These are phyloP conservation scores for Patiria miniata DNA, from an alignment of 35 echinoderm and acorn worm species.

Conservation along the genomic window DNA sequence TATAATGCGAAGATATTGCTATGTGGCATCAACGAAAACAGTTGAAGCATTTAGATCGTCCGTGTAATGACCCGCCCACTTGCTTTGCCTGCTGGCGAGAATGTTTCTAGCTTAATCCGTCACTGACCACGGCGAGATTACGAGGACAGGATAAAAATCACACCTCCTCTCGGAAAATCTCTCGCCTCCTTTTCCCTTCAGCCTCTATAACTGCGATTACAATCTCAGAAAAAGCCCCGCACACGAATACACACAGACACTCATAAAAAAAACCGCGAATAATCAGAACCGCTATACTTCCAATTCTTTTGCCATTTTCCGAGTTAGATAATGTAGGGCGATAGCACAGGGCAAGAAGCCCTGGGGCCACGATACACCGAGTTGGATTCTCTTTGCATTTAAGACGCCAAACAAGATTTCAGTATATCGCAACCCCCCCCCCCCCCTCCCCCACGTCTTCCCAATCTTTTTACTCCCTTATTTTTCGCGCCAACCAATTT, in stretches of 20 bases:
- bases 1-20: too few species aligned
- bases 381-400: conserved; percentile 12
- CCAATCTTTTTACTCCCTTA: neutral
- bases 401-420: conserved; percentile 26
- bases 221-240: neutral
- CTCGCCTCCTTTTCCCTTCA: neutral
- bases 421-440: too few species aligned
- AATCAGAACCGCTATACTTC: neutral
- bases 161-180: neutral
- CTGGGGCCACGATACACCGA: neutral
- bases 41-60: too few species aligned
- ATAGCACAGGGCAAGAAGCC: neutral
- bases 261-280: neutral
- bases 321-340: neutral
- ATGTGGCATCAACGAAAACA: too few species aligned
- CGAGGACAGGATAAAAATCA: neutral
- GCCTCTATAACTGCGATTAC: neutral
- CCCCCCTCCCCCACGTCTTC: neutral
- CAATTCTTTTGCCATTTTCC: conserved; percentile 15
- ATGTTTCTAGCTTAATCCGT: neutral
- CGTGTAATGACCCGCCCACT: too few species aligned
- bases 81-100: too few species aligned
- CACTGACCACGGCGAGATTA: neutral
- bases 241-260: too few species aligned
- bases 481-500: conserved; percentile 1